Evolutionary conservation across 1,140 invertebrate genomes (phyloP), one percentile per base, ranked within the genome.

Genomic region (Octopus sinensis): DNA sequence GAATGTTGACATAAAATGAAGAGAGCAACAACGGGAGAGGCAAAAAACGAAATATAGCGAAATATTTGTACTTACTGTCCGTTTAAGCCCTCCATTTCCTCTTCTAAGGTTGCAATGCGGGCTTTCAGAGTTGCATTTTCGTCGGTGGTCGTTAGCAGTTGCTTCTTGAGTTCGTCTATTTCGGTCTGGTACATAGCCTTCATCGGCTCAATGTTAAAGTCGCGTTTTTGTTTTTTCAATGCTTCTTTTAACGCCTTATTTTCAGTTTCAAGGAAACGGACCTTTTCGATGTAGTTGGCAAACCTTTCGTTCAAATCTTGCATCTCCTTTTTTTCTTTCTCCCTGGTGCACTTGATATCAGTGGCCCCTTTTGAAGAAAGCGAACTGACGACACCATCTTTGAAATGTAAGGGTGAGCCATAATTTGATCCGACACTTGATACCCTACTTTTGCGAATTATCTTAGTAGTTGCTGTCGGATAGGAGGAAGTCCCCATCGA

Each of bases 181-280:
- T 92, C 92, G 13, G 86, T 87, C 79, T 92, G 92, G 85, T 91
- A 92, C 89, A 92, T 92, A 54, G 88, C 86, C 84, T 91, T 91
- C 79, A 92, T 88, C 80, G 86, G 89, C 75, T 82, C 86, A 2
- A 91, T 90, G 85, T 92, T 91, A 80, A 90, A 89, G 52, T 92
- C 92, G 88, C 89, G 91, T 84, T 91, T 89, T 52, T 87, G 87
- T 52, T 86, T 84, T 9, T 90, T 86, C 54, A 91, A 83, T 81
- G 91, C 90, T 76, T 87, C 85, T 17, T 83, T 88, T 43, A 91
- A 82, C 77, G 91, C 91, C 77, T 88, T 87, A 82, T 91, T 91
- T 82, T 91, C 90, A n/a, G 91, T 91, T 80, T 91, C 91, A 9
- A 91, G 84, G 82, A 91, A 91, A 53, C 90, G 87, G n/a, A 88